Percentiles rank a stretch among this genome's conserved stretches.
Conservation (phyloP, 1,140 invertebrate genomes). For the Alviniconcha marisindica region DNA sequence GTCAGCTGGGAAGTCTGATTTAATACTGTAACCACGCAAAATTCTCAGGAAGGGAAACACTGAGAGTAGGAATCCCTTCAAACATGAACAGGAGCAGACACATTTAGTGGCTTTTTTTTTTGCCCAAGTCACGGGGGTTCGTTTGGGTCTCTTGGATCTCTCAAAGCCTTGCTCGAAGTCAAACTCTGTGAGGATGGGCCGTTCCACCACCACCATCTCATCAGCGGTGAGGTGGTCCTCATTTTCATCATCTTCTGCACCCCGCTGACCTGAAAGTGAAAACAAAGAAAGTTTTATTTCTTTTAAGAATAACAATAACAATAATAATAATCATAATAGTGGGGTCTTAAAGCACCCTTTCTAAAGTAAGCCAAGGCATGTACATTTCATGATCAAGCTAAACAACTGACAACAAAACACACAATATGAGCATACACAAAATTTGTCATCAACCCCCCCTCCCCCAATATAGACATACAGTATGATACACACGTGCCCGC, state of each 20-base stretch:
- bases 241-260: slow-evolving; percentile 29
- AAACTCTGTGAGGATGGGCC: slow-evolving; percentile 72
- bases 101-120: slow-evolving; percentile 58
- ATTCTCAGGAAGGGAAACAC: slow-evolving; percentile 71
- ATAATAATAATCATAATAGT: no score
- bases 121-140: slow-evolving; percentile 47
- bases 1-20: slow-evolving; percentile 72
- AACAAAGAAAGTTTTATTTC: no score
- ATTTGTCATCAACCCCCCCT: no score
- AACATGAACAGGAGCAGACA: slow-evolving; percentile 59
- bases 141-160: slow-evolving; percentile 40
- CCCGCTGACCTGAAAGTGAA: slow-evolving; percentile 3
- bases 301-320: no score
- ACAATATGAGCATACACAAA: no score
- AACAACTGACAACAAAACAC: no score
- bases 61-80: slow-evolving; percentile 56
- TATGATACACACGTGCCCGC: no score
- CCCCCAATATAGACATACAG: no score
- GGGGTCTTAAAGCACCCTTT: no score
- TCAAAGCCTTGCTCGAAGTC: slow-evolving; percentile 72
- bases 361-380: no score
- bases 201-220: slow-evolving; percentile 62
- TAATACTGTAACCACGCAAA: slow-evolving; percentile 71
- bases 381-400: no score
- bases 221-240: slow-evolving; percentile 40